A percentile compares a stretch with the other conserved stretches of the same genome.
These are phyloP conservation scores for Petrophora chlorosata DNA, from an alignment of 2,888 invertebrate genomes.

Conservation along the genomic window DNA sequence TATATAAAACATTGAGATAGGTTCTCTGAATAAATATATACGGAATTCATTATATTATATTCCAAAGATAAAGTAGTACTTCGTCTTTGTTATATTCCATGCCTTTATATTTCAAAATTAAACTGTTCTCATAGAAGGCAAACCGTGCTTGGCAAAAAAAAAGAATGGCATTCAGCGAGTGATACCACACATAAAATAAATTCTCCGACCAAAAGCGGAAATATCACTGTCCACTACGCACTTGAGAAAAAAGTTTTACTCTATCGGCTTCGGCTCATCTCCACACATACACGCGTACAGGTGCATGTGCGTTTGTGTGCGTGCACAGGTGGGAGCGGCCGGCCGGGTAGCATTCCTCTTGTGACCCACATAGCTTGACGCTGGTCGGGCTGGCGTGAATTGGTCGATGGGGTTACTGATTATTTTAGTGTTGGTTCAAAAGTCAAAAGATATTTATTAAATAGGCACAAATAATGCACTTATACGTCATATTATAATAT, in stretches of 20 bases:
- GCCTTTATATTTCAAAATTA: no score
- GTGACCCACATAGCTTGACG: conserved; percentile 73
- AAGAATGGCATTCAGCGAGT: background rate
- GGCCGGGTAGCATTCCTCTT: conserved; percentile 73
- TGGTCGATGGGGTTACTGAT: conserved; percentile 32
- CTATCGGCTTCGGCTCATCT: conserved; percentile 29
- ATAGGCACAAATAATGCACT: no score
- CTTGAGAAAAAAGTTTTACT: conserved; percentile 28
- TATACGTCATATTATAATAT: no score
- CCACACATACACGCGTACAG: conserved; percentile 30
- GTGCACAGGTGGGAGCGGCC: conserved; percentile 75
- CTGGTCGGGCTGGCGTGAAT: conserved; percentile 28
- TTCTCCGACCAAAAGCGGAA: conserved; percentile 9
- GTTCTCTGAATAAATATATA: no score
- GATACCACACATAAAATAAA: conserved; percentile 6
- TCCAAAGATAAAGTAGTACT: no score
- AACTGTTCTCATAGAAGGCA: no score
- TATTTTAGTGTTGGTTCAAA: no score
- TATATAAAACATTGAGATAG: no score
- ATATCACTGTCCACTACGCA: conserved; percentile 11
- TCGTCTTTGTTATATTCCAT: no score
- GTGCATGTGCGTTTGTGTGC: conserved; percentile 31
- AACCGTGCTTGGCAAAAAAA: no score
- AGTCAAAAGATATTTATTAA: no score
- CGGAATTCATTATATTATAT: no score